Evolutionary conservation across 23 tunicate species (phyloP).

Genomic region (Styela clava): DNA sequence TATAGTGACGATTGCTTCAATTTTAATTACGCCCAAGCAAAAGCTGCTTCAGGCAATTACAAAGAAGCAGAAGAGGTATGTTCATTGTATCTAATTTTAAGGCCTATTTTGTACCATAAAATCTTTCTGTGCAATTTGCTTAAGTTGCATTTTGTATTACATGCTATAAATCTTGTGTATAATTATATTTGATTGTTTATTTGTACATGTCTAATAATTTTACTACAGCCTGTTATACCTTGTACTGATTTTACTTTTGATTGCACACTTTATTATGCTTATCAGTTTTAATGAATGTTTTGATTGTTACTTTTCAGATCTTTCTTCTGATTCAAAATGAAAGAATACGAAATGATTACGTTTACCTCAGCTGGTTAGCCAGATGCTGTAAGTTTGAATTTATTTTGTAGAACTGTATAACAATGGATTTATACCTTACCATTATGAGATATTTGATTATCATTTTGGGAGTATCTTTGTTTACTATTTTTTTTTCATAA

Average conservation of each 20-base stretch:
- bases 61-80: constrained; percentile 98
- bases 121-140: background rate
- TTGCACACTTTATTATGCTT: too few species aligned
- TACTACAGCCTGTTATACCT: too few species aligned
- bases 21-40: constrained; percentile 96
- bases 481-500: too few species aligned
- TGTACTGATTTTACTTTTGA: too few species aligned
- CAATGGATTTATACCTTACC: too few species aligned
- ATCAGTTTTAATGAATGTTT: too few species aligned
- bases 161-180: background rate
- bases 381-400: constrained; percentile 79
- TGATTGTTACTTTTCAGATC: constrained; percentile 32
- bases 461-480: too few species aligned
- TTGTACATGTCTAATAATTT: too few species aligned
- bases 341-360: constrained; percentile 81
- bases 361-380: constrained; percentile 92
- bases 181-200: background rate
- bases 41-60: constrained; percentile 92
- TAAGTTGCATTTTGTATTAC: background rate
- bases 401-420: too few species aligned
- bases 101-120: too few species aligned
- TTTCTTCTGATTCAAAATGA: constrained; percentile 90
- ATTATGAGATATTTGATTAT: too few species aligned
- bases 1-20: constrained; percentile 95
- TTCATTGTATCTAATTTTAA: too few species aligned